These are phyloP conservation scores for Elgaria multicarinata DNA, from an alignment of 2,113 vertebrate species.

Conservation along the genomic window DNA sequence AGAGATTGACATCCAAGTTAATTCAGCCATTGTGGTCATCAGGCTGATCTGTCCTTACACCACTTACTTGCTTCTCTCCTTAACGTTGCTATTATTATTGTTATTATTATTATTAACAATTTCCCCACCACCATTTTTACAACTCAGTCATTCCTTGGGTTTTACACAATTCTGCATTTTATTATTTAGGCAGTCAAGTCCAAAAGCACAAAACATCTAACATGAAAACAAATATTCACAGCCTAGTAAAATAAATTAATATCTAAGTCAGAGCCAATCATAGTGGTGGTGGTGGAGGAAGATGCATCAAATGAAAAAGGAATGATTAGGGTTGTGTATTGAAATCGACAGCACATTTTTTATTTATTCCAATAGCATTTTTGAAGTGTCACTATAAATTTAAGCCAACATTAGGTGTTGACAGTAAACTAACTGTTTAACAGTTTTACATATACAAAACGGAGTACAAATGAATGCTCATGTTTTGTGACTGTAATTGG, in stretches of 20 bases:
- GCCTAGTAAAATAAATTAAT: conserved; percentile 8
- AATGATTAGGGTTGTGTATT: conserved; percentile 46
- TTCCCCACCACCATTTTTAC: neutral
- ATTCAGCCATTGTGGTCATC: neutral
- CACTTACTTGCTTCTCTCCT: neutral
- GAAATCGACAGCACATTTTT: conserved; percentile 65
- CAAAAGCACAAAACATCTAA: conserved; percentile 17
- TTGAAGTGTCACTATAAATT: conserved; percentile 65
- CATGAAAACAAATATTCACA: conserved; percentile 35
- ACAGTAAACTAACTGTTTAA: conserved; percentile 58
- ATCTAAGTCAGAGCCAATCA: conserved; percentile 40
- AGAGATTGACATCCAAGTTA: neutral
- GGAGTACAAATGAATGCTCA: conserved; percentile 35
- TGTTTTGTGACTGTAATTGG: conserved; percentile 23
- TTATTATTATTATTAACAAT: neutral
- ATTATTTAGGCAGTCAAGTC: neutral
- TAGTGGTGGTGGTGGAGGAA: conserved; percentile 20
- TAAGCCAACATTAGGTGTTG: conserved; percentile 51
- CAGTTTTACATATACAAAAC: conserved; percentile 41
- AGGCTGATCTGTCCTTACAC: neutral
- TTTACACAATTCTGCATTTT: neutral
- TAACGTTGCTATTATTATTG: neutral
- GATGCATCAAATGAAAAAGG: conserved; percentile 37
- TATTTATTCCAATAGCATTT: conserved; percentile 53
- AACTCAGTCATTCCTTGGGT: neutral